Percentiles rank a stretch among this genome's conserved stretches.
Evolutionary conservation across 2,888 invertebrate species (phyloP).

Genomic region (Tenthredo distinguenda): DNA sequence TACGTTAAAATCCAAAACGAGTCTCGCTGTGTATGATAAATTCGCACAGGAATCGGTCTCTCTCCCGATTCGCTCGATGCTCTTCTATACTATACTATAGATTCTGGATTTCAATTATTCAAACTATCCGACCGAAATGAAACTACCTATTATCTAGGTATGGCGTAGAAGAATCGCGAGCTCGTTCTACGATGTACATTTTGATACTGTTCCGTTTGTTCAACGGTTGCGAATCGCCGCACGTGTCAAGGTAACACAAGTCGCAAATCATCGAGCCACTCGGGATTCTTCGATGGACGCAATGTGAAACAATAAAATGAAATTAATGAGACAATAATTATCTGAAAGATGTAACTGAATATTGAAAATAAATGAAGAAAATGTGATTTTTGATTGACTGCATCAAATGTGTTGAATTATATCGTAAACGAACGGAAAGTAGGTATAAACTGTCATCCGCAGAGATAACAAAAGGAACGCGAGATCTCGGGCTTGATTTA

Average conservation of each 20-base stretch:
- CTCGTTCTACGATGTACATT: neutral
- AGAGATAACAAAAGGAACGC: too few relatives aligned
- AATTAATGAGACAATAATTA: neutral
- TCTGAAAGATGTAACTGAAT: too few relatives aligned
- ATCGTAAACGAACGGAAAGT: neutral
- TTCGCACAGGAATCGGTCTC: neutral
- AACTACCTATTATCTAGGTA: neutral
- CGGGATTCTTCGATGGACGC: neutral
- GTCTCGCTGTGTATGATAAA: neutral
- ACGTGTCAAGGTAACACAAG: conserved; percentile 28
- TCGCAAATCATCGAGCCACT: neutral
- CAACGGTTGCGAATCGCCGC: neutral
- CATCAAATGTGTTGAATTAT: neutral
- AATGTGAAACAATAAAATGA: neutral
- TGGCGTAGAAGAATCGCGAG: too few relatives aligned
- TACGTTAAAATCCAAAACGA: neutral
- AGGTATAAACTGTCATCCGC: neutral
- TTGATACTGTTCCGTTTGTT: neutral
- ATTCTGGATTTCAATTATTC: neutral
- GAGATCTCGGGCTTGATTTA: neutral
- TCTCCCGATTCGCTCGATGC: neutral
- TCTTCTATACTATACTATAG: neutral
- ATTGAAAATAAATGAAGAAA: neutral
- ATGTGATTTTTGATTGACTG: neutral
- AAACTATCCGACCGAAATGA: neutral